A percentile compares a stretch with the other conserved stretches of the same genome.
phyloP scores from a whole-genome alignment of 2,888 invertebrate genomes.

The Oxytorus armatus region DNA sequence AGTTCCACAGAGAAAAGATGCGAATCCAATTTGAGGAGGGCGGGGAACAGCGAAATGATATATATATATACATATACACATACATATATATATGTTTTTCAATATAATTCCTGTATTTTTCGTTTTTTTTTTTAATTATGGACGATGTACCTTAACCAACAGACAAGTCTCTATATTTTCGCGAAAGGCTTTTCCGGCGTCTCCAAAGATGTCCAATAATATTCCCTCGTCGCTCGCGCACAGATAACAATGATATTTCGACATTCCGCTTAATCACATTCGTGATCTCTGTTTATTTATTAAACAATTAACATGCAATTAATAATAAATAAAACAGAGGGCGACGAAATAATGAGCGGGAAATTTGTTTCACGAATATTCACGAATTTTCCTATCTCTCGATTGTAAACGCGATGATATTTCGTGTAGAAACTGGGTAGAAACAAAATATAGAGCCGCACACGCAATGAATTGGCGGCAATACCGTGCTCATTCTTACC shows the following conservation, averaged over 20 bases:
- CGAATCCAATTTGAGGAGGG: slow-evolving; percentile 30
- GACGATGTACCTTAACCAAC: slow-evolving; percentile 76
- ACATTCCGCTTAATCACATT: slow-evolving; percentile 70
- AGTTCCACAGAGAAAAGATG: slow-evolving; percentile 26
- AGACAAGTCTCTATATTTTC: slow-evolving; percentile 77
- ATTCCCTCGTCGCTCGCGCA: slow-evolving; percentile 82
- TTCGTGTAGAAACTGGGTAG: neutral
- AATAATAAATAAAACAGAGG: neutral
- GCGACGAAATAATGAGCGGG: too few species aligned
- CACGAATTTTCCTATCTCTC: too few species aligned
- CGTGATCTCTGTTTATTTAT: neutral
- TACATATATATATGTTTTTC: neutral
- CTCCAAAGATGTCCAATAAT: slow-evolving; percentile 77
- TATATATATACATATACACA: too few species aligned
- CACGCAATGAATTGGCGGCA: slow-evolving; percentile 74
- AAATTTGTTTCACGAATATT: too few species aligned
- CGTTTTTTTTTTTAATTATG: slow-evolving; percentile 30
- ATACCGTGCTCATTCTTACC: slow-evolving; percentile 17
- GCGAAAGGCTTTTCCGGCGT: slow-evolving; percentile 71
- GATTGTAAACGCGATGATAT: too few species aligned
- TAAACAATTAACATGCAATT: neutral
- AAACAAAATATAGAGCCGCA: slow-evolving; percentile 27
- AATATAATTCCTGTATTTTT: neutral
- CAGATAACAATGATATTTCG: slow-evolving; percentile 77
- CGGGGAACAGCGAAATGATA: slow-evolving; percentile 3